These are phyloP conservation scores for Psophia crepitans DNA, from an alignment of 2,113 vertebrate species.

Conservation along the genomic window DNA sequence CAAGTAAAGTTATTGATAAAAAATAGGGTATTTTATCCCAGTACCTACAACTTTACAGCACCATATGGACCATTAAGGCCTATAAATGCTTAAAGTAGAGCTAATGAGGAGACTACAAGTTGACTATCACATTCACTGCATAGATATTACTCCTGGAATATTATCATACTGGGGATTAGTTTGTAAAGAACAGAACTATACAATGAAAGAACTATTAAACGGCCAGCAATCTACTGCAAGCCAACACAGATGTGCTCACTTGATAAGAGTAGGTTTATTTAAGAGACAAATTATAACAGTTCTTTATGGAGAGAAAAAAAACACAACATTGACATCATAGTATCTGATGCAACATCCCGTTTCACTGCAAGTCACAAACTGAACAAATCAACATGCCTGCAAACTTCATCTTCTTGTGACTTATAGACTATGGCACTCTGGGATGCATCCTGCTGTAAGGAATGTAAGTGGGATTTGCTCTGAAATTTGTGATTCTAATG, in stretches of 20 bases:
- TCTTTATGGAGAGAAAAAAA: neutral
- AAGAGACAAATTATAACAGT: neutral
- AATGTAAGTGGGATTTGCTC: neutral
- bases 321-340: fast-evolving
- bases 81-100: neutral
- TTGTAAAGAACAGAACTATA: neutral
- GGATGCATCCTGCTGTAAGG: neutral
- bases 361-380: neutral
- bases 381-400: neutral
- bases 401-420: neutral
- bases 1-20: neutral
- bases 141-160: neutral
- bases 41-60: neutral
- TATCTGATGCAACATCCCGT: neutral
- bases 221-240: neutral
- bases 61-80: neutral
- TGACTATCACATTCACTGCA: neutral
- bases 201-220: neutral
- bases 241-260: neutral
- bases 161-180: neutral
- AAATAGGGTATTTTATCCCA: neutral
- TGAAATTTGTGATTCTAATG: neutral
- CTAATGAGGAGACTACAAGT: neutral
- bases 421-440: neutral
- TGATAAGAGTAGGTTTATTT: neutral